Conservation (phyloP, 30 jellyfish, hydroid and myxozoan species). For the Hydra vulgaris region DNA sequence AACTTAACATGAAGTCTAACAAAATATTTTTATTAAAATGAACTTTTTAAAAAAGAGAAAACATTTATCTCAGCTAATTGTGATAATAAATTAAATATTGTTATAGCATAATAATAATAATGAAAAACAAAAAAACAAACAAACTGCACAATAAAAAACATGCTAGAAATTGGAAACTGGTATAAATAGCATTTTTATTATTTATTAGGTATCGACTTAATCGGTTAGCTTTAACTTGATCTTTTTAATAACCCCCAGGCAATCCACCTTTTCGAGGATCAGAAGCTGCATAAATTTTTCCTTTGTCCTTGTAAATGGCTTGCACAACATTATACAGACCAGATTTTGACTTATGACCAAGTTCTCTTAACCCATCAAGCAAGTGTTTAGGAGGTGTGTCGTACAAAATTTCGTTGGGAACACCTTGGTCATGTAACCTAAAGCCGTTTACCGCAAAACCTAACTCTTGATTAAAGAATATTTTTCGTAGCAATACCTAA, state of each 20-base stretch:
- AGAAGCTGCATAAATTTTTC: conserved; percentile 56
- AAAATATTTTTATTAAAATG: no score
- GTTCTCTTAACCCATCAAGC: conserved; percentile 41
- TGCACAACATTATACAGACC: conserved; percentile 52
- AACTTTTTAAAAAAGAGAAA: no score
- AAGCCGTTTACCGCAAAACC: conserved; percentile 77
- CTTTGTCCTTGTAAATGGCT: conserved; percentile 43
- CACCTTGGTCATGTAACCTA: conserved; percentile 81
- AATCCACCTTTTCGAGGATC: conserved; percentile 81
- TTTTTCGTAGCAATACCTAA: conserved; percentile 60
- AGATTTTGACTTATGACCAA: conserved; percentile 50
- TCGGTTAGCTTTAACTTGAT: no score
- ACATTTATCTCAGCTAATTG: no score
- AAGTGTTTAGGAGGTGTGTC: conserved; percentile 21
- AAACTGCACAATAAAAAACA: no score
- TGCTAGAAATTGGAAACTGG: no score
- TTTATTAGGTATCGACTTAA: no score
- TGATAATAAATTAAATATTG: no score
- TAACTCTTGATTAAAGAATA: conserved; percentile 52
- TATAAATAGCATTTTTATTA: no score
- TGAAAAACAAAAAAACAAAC: no score
- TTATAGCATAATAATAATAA: no score
- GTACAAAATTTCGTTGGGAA: conserved; percentile 58
- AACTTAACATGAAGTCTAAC: no score
- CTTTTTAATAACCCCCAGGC: conserved; percentile 54